phyloP scores from a whole-genome alignment of 2,888 invertebrate genomes.

The Tineola bisselliella region DNA sequence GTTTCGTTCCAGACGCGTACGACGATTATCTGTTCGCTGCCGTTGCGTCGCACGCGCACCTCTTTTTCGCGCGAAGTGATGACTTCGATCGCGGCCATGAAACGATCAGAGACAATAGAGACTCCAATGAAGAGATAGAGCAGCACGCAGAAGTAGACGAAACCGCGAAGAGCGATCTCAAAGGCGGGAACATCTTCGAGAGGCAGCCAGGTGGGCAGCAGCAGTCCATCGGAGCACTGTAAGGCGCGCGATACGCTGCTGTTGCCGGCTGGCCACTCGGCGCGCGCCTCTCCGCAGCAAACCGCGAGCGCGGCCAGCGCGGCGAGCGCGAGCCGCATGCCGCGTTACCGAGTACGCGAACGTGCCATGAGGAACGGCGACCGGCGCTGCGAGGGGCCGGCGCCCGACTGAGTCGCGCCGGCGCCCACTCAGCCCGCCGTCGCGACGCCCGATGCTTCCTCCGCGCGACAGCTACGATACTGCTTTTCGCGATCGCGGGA shows the following conservation, averaged over 20 bases:
- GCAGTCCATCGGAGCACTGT: conserved; percentile 82
- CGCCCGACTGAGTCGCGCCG: conserved; percentile 48
- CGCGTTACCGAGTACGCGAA: conserved; percentile 50
- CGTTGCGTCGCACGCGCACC: conserved; percentile 88
- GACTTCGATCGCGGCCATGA: conserved; percentile 99
- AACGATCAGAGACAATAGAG: conserved; percentile 97
- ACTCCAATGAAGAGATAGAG: conserved; percentile 98
- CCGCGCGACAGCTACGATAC: conserved; percentile 4
- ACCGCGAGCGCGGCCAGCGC: conserved; percentile 61
- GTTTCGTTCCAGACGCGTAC: conserved; percentile 99
- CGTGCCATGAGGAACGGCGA: conserved; percentile 40
- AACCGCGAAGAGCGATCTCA: conserved; percentile 85
- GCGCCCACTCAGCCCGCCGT: conserved; percentile 20
- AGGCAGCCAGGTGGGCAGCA: conserved; percentile 92
- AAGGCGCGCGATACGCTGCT: conserved; percentile 46
- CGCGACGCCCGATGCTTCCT: conserved; percentile 26
- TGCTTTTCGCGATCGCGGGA: conserved; percentile 17
- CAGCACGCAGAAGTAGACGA: conserved; percentile 89
- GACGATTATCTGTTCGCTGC: conserved; percentile 88
- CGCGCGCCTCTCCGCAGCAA: conserved; percentile 54
- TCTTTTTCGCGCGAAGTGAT: conserved; percentile 98
- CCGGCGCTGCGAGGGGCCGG: conserved; percentile 60
- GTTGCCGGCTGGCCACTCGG: conserved; percentile 49
- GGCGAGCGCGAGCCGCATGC: conserved; percentile 62
- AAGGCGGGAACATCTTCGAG: conserved; percentile 76